Base-by-base conservation (phyloP, 2,888 invertebrate species). In the Netelia fuscicornis region DNA sequence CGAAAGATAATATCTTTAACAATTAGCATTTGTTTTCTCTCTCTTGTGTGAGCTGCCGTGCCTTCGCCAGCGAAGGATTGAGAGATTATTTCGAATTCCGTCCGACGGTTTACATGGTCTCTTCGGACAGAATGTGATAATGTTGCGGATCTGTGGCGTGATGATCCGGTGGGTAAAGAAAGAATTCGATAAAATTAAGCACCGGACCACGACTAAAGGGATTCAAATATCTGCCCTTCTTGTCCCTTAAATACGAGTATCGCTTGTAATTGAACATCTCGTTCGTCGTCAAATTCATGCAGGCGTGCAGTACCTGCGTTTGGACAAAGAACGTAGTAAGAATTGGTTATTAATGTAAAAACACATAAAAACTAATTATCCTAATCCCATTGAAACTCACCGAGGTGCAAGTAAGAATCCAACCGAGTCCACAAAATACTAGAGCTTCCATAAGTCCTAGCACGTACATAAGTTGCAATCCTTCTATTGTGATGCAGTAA, bases 241-340 rank as follows among this genome's bases (percentile, higher is more conserved):
- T 98, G 93, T 98, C 98, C 77, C 98, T 95, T 86, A 98, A 94
- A 93, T 98, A 98, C 0, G 98, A 97, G 93, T 98, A 98, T 74
- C 98, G 95, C 92, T 98, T 98, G 93, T 97, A 97, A 94, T 98
- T 98, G 93, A 98, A 97, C 97, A 98, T 98, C 94, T 98, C 98
- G 93, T 98, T 98, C 65, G 98, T 98, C 8, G 98, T 98, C 83
- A 98, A 94, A 94, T 98, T 98, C 97, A 98, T 97, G 92, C 98
- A 97, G 11, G 98, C 98, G 93, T 98, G 98, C 25, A 98, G 95
- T 72, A 98, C 96, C 98, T 98, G 95, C 23, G 95, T 87, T 85
- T 8, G 48, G 44, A 25, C 20, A 72, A 70, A 30, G 23, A 70
- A 42, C 17, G 3, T 3, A 25, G 25, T 30, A 30, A 30, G 56